A percentile compares a stretch with the other conserved stretches of the same genome.
These are phyloP conservation scores for Prinia subflava DNA, from an alignment of 2,113 vertebrate genomes.

Conservation along the genomic window DNA sequence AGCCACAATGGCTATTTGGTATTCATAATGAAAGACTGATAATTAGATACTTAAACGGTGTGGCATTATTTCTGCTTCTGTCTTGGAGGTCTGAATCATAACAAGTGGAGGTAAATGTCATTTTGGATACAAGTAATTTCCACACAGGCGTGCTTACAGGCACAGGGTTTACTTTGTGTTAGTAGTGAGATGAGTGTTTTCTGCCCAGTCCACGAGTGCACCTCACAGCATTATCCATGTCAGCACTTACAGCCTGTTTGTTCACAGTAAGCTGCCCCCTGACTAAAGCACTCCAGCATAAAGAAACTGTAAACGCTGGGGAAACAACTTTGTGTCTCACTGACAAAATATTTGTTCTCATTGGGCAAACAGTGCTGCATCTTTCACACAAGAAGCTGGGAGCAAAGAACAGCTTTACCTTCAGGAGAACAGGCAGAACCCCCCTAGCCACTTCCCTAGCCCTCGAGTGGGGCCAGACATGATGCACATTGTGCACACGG, in stretches of 20 bases:
- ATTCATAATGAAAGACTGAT: background rate
- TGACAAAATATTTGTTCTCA: background rate
- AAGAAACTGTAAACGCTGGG: background rate
- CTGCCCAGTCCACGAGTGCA: background rate
- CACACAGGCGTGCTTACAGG: fast-evolving
- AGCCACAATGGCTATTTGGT: background rate
- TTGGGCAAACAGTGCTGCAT: background rate
- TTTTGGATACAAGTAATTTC: background rate
- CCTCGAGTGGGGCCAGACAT: fast-evolving
- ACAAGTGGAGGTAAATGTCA: background rate
- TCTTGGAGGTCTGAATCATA: background rate
- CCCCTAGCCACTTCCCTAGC: background rate
- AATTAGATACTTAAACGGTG: background rate
- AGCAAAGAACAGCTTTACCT: background rate
- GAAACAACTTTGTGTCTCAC: background rate
- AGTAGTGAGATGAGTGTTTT: background rate
- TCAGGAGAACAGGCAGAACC: background rate
- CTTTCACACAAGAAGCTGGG: background rate
- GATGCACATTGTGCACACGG: fast-evolving
- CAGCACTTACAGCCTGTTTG: background rate
- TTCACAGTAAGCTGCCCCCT: background rate
- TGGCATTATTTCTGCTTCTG: background rate
- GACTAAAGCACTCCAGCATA: background rate
- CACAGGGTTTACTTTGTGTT: background rate
- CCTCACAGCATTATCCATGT: background rate